Base-by-base conservation (phyloP, 2,888 invertebrate genomes). In the Platycnemis pennipes region DNA sequence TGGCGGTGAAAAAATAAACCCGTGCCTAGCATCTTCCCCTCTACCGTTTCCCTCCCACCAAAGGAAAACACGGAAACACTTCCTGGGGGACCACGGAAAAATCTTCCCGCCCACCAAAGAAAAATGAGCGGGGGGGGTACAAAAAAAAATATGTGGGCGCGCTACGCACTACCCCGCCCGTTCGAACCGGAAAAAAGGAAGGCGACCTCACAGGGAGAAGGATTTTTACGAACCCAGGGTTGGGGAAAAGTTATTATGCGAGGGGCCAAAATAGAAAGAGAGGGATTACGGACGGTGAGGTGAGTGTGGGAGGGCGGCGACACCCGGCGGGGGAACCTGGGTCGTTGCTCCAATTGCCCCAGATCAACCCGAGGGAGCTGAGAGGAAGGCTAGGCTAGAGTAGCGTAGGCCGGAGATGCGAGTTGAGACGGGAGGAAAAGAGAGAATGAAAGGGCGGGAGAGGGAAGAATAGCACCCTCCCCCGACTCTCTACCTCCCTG, bases 311-410 rank as follows among this genome's bases (percentile, higher is more conserved):
- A 53, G 0, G 22, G 16, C 42, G 53, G 22, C 56, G 56, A 89
- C 56, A 56, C 56, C 56, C 37, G 19, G 37, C 56, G 37, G 53
- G 37, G 31, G 31, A n/a, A 31, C 44, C 86, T 86, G 49, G 49
- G n/a, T 46, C 88, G 46, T 2, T 22, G 42, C 44, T n/a, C 31
- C 49, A 88, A 88, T 89, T 26, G n/a, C 63, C 63, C 26, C 19
- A 63, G 63, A 63, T 63, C 63, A 63, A 63, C 63, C n/a, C n/a
- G 63, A n/a, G 53, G 63, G n/a, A 63, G 63, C 63, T n/a, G 26
- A 63, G 26, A 63, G n/a, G 63, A 63, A 63, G 63, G 63, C 63
- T 63, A 63, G 63, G n/a, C n/a, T 1, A n/a, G 63, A 19, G 63
- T 56, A 56, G 53, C 42, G 53, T 26, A 53, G 88, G 53, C 49